Percentiles rank a stretch among this genome's conserved stretches.
These are phyloP conservation scores for Drosophila takahashii DNA, from an alignment of 1,140 invertebrate genomes.

Conservation along the genomic window DNA sequence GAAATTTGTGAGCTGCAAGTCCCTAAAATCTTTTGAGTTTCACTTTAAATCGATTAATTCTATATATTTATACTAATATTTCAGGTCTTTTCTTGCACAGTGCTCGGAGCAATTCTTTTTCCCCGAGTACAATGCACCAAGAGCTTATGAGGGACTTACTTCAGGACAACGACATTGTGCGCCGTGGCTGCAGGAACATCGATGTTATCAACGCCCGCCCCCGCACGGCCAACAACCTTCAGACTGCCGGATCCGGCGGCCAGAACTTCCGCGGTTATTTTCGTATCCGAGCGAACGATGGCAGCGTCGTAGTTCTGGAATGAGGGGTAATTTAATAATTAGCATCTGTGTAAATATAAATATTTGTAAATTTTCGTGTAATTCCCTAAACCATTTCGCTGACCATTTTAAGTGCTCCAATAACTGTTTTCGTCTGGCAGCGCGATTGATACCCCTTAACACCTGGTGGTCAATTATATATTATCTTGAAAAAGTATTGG, in stretches of 20 bases:
- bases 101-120: neutral
- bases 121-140: constrained; percentile 6
- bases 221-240: constrained; percentile 96
- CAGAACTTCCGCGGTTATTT: constrained; percentile 97
- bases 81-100: no score
- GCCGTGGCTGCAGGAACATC: constrained; percentile 94
- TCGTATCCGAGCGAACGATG: constrained; percentile 97
- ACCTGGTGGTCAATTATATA: neutral
- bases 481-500: neutral
- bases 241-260: constrained; percentile 90
- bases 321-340: constrained; percentile 24
- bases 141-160: constrained; percentile 88
- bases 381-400: neutral
- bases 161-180: constrained; percentile 96
- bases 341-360: constrained; percentile 11
- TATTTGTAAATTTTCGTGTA: constrained; percentile 8
- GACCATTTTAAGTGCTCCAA: neutral
- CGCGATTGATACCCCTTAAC: neutral
- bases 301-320: constrained; percentile 94
- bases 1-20: no score
- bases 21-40: no score
- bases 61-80: no score
- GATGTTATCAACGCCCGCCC: constrained; percentile 99
- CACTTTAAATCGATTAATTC: no score
- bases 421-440: neutral